Percentiles rank a stretch among this genome's conserved stretches.
These are phyloP conservation scores for Bacillus rossius DNA, from an alignment of 1,140 invertebrate species.

Conservation along the genomic window DNA sequence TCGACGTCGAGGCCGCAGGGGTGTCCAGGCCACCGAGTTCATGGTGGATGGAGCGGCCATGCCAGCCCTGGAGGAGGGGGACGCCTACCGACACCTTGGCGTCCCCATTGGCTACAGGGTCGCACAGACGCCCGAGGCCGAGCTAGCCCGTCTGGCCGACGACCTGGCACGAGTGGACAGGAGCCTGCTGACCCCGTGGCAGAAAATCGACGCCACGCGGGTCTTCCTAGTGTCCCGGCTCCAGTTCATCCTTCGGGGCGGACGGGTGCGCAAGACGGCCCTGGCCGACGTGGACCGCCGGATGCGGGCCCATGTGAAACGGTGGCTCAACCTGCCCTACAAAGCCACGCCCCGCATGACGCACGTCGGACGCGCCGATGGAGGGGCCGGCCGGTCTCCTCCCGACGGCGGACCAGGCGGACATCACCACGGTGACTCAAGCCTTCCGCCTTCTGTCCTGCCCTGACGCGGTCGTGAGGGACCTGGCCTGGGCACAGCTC, in stretches of 20 bases:
- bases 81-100: constrained; percentile 29
- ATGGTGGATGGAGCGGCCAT: constrained; percentile 16
- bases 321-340: constrained; percentile 30
- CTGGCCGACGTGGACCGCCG: constrained; percentile 21
- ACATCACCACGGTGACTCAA: no score
- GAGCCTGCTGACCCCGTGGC: constrained; percentile 36
- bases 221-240: constrained; percentile 35
- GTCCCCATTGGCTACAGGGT: constrained; percentile 28
- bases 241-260: constrained; percentile 30
- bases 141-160: constrained; percentile 15
- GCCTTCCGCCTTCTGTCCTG: not conserved
- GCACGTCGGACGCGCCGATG: constrained; percentile 18
- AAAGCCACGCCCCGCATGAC: constrained; percentile 29
- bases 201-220: constrained; percentile 35
- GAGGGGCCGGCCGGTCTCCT: constrained; percentile 19
- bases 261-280: constrained; percentile 18
- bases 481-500: no score
- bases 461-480: no score
- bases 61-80: constrained; percentile 13
- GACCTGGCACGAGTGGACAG: constrained; percentile 21
- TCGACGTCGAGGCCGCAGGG: not conserved
- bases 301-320: constrained; percentile 25
- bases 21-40: not conserved
- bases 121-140: constrained; percentile 20
- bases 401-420: no score